Base-by-base conservation (phyloP, 2,797 vertebrate species). In the Kryptolebias ocellatus region DNA sequence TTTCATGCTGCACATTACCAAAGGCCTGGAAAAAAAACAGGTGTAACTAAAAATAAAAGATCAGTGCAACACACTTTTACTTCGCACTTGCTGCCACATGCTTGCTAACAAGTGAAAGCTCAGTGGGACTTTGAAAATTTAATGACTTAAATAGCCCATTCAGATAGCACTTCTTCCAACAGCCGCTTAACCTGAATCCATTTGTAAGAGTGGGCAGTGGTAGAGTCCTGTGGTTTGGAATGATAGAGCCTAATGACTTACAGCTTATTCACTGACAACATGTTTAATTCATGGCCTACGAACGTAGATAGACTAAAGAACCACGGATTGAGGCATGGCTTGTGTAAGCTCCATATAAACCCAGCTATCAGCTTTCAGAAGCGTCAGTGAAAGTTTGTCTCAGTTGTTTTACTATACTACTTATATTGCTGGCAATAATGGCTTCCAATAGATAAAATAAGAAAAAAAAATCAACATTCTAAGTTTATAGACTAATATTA, bases 1-100 rank as follows among this genome's bases (percentile, higher is more conserved):
- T 62, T 62, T 49, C 71, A 52, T 42, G 0, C 66, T 70, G 53
- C 60, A 60, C 47, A 62, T 70, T 61, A 68, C 67, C 66, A 57
- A 59, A 29, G 3, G 60, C 49, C 61, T 18, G 29, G 18, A 24
- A 6, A 24, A 6, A 27, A 63, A 29, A 53, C 64, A 68, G 67
- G 68, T 73, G 60, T 55, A 51, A 42, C 67, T 50, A 44, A 52
- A 58, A 24, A 24, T 24, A 24, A 39, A 44, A 20, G 67, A 66
- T 42, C 56, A 59, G 61, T 67, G 53, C 29, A 14, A 4, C 2
- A 31, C 49, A 52, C 39, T 64, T 51, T 52, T 24, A 27, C 18
- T 5, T 16, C 69, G 15, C 12, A 28, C 53, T 70, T 42, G 0
- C 64, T 18, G 50, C 59, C 46, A 47, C 52, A 71, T 64, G 8